These are phyloP conservation scores for Eudemis profundana DNA, from an alignment of 2,888 invertebrate species.

Conservation along the genomic window DNA sequence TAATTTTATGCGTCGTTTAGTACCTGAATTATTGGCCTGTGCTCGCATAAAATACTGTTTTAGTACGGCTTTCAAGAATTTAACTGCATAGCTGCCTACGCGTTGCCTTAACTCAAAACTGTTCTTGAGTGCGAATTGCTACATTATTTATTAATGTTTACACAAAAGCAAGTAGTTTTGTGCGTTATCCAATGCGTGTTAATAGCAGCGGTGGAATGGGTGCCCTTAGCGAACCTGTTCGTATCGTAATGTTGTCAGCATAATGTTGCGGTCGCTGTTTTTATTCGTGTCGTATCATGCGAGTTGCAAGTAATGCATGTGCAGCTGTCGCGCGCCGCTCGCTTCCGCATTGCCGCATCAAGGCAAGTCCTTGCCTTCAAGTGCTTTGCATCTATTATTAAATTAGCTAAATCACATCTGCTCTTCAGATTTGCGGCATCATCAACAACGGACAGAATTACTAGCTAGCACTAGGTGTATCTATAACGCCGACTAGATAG, in stretches of 20 bases:
- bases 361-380: slow-evolving; percentile 48
- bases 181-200: slow-evolving; percentile 58
- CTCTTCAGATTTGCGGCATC: not conserved
- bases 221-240: slow-evolving; percentile 63
- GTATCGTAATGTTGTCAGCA: slow-evolving; percentile 59
- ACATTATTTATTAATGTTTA: slow-evolving; percentile 37
- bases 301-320: slow-evolving; percentile 59
- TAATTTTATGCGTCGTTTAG: slow-evolving; percentile 33
- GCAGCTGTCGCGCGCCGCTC: slow-evolving; percentile 66
- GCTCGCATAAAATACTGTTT: slow-evolving; percentile 2
- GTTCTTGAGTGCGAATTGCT: slow-evolving; percentile 48
- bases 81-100: slow-evolving; percentile 31
- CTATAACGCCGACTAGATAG: not conserved
- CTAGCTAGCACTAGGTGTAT: not conserved
- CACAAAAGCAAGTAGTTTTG: slow-evolving; percentile 49
- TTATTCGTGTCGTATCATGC: slow-evolving; percentile 59
- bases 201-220: slow-evolving; percentile 55
- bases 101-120: slow-evolving; percentile 45
- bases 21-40: slow-evolving; percentile 16
- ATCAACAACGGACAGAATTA: not conserved
- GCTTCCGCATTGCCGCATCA: slow-evolving; percentile 66
- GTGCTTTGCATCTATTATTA: slow-evolving; percentile 23
- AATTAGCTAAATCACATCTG: slow-evolving; percentile 5
- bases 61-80: not conserved
- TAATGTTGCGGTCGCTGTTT: slow-evolving; percentile 62